Conservation (phyloP, 2,113 vertebrate species). For the Uria aalge region DNA sequence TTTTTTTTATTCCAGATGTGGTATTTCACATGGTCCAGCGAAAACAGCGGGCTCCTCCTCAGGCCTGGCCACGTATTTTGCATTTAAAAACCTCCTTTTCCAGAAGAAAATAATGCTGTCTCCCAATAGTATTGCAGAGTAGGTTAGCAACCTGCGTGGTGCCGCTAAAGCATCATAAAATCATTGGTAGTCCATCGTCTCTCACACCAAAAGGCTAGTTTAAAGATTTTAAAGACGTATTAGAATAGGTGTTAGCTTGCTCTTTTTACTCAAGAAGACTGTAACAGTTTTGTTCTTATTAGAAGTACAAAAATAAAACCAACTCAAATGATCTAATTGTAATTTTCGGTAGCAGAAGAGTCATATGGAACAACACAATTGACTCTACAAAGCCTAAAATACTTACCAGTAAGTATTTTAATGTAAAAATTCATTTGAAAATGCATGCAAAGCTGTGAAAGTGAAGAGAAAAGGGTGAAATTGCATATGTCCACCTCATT, state of each 20-base stretch:
- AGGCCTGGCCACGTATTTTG: background rate
- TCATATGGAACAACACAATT: background rate
- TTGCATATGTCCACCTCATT: background rate
- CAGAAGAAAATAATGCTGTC: background rate
- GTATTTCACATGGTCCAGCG: background rate
- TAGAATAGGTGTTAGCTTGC: background rate
- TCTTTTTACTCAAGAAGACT: background rate
- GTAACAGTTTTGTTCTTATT: background rate
- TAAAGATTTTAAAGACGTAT: background rate
- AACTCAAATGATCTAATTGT: background rate
- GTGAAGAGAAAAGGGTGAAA: background rate
- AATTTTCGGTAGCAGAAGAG: background rate
- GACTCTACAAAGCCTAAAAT: background rate
- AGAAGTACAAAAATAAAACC: constrained; percentile 24
- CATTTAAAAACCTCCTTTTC: background rate
- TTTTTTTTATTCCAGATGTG: background rate
- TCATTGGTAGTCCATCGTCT: background rate
- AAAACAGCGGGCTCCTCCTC: background rate
- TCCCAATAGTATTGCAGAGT: background rate
- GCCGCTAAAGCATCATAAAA: background rate
- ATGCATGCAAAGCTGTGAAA: background rate
- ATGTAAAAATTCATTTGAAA: background rate
- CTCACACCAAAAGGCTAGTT: background rate
- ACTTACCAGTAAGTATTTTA: background rate
- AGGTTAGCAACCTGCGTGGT: background rate